Percentiles rank a stretch among this genome's conserved stretches.
phyloP scores from a whole-genome alignment of 2,113 vertebrate species.

The Pithys albifrons region DNA sequence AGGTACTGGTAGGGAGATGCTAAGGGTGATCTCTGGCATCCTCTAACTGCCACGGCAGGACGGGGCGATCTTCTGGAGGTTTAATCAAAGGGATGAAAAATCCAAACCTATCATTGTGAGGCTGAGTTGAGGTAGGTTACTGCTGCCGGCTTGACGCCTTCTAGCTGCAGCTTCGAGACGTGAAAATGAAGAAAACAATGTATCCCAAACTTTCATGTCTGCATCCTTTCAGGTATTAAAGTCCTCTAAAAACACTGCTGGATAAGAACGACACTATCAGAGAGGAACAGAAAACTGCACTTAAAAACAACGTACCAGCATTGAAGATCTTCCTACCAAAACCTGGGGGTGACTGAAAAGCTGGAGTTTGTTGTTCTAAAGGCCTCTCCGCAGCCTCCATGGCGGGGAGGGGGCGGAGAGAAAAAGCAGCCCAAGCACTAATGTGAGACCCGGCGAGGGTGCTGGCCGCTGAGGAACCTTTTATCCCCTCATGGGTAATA shows the following conservation, averaged over 20 bases:
- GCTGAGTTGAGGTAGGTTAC: not conserved
- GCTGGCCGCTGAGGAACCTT: not conserved
- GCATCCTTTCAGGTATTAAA: not conserved
- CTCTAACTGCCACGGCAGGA: not conserved
- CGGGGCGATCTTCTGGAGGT: not conserved
- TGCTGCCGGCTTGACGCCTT: constrained; percentile 12
- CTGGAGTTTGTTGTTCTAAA: not conserved
- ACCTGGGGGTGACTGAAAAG: not conserved
- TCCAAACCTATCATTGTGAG: not conserved
- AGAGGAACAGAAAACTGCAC: not conserved
- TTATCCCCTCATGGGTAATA: not conserved
- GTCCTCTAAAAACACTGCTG: not conserved
- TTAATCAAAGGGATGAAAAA: not conserved
- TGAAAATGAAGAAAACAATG: not conserved
- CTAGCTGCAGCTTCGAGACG: not conserved
- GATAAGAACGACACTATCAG: not conserved
- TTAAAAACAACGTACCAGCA: not conserved
- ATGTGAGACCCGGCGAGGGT: not conserved
- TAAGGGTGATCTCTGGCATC: not conserved
- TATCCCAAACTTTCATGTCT: not conserved
- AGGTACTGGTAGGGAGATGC: not conserved
- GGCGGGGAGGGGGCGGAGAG: not conserved
- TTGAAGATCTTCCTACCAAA: not conserved
- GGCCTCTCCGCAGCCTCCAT: not conserved
- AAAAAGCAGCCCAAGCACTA: not conserved